These are phyloP conservation scores for Acholoe squamosa DNA, from an alignment of 2,888 invertebrate genomes.

Conservation along the genomic window DNA sequence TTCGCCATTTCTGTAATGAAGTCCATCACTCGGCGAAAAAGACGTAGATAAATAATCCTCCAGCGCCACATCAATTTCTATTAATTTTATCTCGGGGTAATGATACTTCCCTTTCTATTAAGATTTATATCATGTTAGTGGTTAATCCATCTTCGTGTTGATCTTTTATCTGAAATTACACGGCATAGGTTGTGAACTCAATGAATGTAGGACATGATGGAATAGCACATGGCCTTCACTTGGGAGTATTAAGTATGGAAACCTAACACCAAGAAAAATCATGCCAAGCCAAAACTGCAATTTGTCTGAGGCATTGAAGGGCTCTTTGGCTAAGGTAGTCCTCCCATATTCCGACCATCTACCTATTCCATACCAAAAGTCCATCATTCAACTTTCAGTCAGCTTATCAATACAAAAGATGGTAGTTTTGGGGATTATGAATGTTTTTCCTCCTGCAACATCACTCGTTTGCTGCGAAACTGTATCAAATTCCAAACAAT, in stretches of 20 bases:
- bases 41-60: background rate
- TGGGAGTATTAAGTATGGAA: background rate
- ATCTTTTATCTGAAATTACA: constrained; percentile 22
- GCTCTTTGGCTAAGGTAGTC: background rate
- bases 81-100: constrained; percentile 44
- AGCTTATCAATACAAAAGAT: too few relatives aligned
- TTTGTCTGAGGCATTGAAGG: background rate
- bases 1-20: constrained; percentile 17
- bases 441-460: too few relatives aligned
- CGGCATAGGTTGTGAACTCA: background rate
- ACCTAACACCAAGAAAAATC: background rate
- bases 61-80: constrained; percentile 20
- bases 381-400: too few relatives aligned
- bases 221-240: background rate
- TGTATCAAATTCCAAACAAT: too few relatives aligned
- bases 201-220: background rate
- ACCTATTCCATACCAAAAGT: too few relatives aligned
- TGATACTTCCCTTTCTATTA: constrained; percentile 54
- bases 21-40: constrained; percentile 28
- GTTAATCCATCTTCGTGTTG: constrained; percentile 2
- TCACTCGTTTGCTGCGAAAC: too few relatives aligned
- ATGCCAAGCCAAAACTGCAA: background rate
- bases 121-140: constrained; percentile 10
- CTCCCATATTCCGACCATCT: background rate
- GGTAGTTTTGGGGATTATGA: too few relatives aligned